Evolutionary conservation across 2,797 vertebrate genomes (phyloP).

Genomic region (Sus cebifrons): DNA sequence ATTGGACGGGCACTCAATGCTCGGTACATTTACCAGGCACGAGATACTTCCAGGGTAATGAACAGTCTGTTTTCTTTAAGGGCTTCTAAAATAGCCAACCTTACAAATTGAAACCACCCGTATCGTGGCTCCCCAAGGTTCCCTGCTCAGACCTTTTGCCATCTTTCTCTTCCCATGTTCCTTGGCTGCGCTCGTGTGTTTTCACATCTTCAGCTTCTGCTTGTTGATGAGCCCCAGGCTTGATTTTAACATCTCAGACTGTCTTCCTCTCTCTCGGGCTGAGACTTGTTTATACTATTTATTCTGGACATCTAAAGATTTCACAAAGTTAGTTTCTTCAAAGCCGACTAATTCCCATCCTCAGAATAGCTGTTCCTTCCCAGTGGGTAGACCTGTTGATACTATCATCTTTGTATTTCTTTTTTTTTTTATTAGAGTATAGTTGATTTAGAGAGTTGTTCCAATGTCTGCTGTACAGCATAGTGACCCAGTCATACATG

Average conservation of each 20-base stretch:
- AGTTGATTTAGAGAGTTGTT: no score
- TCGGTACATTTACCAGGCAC: background rate
- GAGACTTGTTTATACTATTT: no score
- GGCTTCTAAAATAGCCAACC: background rate
- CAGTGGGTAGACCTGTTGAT: background rate
- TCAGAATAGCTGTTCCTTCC: background rate
- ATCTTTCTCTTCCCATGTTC: background rate
- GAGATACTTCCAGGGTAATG: background rate
- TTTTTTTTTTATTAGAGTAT: no score
- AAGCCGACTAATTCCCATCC: background rate
- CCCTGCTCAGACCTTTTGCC: background rate
- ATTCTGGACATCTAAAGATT: background rate
- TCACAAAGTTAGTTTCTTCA: background rate
- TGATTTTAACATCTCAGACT: background rate
- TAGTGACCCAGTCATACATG: no score
- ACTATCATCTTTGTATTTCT: background rate
- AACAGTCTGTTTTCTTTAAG: background rate
- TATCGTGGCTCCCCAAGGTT: background rate
- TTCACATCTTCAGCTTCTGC: background rate
- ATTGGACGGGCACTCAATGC: background rate
- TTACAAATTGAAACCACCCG: background rate
- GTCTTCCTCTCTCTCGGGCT: background rate
- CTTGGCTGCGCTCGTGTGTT: background rate
- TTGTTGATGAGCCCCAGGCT: background rate
- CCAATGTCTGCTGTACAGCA: no score